Percentiles rank a stretch among this genome's conserved stretches.
Conservation (phyloP, 1,140 invertebrate genomes). For the Pseudomyrmex cubaensis region DNA sequence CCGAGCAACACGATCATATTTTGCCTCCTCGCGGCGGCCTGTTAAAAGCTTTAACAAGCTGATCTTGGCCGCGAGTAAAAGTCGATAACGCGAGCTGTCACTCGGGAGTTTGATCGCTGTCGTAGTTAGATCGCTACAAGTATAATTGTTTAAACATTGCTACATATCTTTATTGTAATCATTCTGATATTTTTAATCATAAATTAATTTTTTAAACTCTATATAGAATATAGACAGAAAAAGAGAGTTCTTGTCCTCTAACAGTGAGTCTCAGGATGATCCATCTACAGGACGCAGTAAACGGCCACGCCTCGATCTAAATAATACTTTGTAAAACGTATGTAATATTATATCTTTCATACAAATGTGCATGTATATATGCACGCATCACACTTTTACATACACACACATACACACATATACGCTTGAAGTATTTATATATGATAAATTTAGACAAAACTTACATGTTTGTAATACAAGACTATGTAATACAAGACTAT, state of each 20-base stretch:
- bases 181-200: constrained; percentile 29
- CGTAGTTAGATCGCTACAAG: neutral
- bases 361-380: neutral
- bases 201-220: neutral
- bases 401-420: too few relatives aligned
- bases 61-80: too few relatives aligned
- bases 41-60: too few relatives aligned
- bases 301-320: constrained; percentile 82
- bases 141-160: neutral
- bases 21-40: too few relatives aligned
- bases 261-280: constrained; percentile 82
- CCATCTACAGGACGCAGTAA: constrained; percentile 79
- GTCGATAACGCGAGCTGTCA: too few relatives aligned
- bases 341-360: constrained; percentile 35
- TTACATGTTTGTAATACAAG: too few relatives aligned
- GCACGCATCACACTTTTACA: too few relatives aligned
- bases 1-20: too few relatives aligned
- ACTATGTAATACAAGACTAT: too few relatives aligned
- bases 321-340: constrained; percentile 77
- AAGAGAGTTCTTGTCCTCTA: constrained; percentile 80
- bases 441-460: too few relatives aligned
- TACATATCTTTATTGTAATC: neutral
- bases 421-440: too few relatives aligned
- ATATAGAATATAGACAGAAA: constrained; percentile 82
- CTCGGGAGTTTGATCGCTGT: neutral